Evolutionary conservation across 2,113 vertebrate genomes (phyloP).

Genomic region (Circaetus cinerascens): DNA sequence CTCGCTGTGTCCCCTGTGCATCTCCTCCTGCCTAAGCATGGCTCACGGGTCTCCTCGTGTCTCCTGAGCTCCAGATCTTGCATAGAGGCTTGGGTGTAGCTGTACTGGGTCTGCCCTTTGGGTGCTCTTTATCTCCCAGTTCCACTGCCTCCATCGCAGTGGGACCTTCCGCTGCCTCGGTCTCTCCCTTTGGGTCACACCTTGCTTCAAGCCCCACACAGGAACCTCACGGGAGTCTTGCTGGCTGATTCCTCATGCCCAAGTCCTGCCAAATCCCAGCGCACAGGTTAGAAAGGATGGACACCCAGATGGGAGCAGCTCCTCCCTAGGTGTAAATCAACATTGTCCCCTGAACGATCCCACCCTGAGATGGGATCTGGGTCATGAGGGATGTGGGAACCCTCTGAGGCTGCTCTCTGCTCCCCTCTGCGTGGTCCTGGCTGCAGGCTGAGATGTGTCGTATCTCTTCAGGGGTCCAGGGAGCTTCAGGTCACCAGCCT

Average conservation of each 20-base stretch:
- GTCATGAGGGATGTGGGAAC: background rate
- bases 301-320: background rate
- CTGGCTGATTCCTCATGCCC: background rate
- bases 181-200: background rate
- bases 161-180: background rate
- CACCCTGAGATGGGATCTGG: background rate
- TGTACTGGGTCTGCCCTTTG: background rate
- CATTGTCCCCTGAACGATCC: rapidly evolving
- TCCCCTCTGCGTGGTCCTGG: background rate
- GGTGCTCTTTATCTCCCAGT: background rate
- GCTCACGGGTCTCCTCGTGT: background rate
- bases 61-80: background rate
- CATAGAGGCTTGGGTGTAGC: background rate
- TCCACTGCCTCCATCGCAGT: rapidly evolving
- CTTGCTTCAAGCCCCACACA: rapidly evolving
- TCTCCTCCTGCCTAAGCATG: background rate
- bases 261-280: background rate
- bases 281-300: background rate
- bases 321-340: background rate
- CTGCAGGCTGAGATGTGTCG: background rate
- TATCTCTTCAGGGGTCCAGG: too few species aligned
- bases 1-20: background rate
- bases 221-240: background rate
- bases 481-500: background rate
- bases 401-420: background rate